Evolutionary conservation across 2,888 invertebrate species (phyloP).

Genomic region (Pelosia muscerda): DNA sequence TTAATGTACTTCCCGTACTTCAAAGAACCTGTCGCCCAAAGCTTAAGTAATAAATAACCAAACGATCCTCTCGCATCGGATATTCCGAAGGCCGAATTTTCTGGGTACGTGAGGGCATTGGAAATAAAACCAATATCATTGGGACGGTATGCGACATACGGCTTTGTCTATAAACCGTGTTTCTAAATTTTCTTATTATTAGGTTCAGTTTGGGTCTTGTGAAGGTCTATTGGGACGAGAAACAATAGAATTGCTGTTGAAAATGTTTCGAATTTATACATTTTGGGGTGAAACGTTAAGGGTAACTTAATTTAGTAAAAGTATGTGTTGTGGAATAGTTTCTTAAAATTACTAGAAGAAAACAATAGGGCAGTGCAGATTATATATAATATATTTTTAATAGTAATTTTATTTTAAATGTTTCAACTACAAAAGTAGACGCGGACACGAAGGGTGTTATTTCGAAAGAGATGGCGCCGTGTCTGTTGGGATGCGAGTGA

Average conservation of each 20-base stretch:
- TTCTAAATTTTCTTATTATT: background rate
- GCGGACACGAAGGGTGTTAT: too few relatives aligned
- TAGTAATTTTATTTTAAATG: background rate
- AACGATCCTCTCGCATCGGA: conserved; percentile 20
- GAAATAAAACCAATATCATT: conserved; percentile 21
- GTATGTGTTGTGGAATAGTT: background rate
- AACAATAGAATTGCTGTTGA: background rate
- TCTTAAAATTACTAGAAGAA: background rate
- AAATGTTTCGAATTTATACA: background rate
- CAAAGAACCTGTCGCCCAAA: conserved; percentile 6
- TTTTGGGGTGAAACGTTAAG: background rate
- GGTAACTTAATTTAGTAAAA: background rate
- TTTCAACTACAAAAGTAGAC: background rate
- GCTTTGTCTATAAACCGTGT: conserved; percentile 4
- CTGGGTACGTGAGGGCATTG: conserved; percentile 34
- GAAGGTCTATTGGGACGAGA: background rate
- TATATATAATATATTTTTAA: background rate
- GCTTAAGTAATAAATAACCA: conserved; percentile 16
- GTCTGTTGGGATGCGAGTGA: too few relatives aligned
- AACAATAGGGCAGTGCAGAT: background rate
- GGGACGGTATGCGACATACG: background rate
- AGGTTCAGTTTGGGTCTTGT: background rate
- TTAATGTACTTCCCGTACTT: conserved; percentile 8
- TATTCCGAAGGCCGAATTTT: conserved; percentile 17
- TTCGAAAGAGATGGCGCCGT: too few relatives aligned